phyloP scores from a whole-genome alignment of 2,888 invertebrate species.

The Trissolcus japonicus region DNA sequence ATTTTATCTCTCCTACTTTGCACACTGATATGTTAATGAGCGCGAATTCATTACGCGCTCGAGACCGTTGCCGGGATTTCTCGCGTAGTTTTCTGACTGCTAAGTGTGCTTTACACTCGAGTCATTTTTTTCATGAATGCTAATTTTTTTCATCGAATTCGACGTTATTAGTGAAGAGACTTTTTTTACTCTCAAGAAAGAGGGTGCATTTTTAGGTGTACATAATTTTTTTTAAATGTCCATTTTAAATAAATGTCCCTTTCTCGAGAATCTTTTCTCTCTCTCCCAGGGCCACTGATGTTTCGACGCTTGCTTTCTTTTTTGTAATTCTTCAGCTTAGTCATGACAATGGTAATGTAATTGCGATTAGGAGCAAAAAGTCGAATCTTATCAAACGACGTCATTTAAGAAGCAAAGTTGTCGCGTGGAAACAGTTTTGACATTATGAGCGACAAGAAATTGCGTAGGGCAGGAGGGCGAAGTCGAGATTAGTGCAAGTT shows the following conservation, averaged over 20 bases:
- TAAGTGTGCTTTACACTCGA: too few species aligned
- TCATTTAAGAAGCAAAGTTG: constrained; percentile 32
- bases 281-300: too few species aligned
- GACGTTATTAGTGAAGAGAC: too few species aligned
- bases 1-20: constrained; percentile 11
- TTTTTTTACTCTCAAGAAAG: not conserved
- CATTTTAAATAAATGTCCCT: too few species aligned
- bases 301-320: too few species aligned
- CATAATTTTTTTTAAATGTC: too few species aligned
- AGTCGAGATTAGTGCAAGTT: constrained; percentile 40
- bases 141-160: too few species aligned
- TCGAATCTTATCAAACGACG: constrained; percentile 7
- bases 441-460: constrained; percentile 50
- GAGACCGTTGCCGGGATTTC: not conserved
- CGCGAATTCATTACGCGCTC: constrained; percentile 11
- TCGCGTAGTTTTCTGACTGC: constrained; percentile 1
- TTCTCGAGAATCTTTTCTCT: too few species aligned
- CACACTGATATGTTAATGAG: constrained; percentile 26
- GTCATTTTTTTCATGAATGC: too few species aligned
- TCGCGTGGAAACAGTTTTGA: constrained; percentile 35
- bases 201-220: too few species aligned
- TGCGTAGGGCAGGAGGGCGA: constrained; percentile 24
- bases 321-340: too few species aligned
- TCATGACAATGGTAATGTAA: not conserved
- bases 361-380: not conserved